These are phyloP conservation scores for Ephydatia muelleri DNA, from an alignment of 37 sponge, comb jelly and placozoan species.

Conservation along the genomic window DNA sequence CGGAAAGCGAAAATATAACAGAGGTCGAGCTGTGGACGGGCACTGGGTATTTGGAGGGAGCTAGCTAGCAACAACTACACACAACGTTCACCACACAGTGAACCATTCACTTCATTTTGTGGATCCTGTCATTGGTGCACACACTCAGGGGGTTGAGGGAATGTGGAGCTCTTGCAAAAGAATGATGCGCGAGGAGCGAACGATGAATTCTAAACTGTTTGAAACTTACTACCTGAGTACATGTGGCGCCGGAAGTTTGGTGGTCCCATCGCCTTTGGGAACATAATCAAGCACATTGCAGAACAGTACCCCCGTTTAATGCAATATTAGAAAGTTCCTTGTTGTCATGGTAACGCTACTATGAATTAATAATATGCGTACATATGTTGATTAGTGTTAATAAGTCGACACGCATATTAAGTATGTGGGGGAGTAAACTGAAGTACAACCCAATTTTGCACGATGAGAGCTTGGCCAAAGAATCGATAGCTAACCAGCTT, in stretches of 20 bases:
- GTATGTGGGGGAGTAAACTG: no score
- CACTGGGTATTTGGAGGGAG: constrained; percentile 66
- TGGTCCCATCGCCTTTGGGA: background rate
- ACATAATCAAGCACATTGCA: constrained; percentile 21
- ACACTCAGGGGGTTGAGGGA: constrained; percentile 30
- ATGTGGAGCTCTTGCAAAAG: constrained; percentile 9
- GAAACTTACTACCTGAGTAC: constrained; percentile 30
- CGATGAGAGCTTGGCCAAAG: no score
- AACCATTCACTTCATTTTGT: constrained; percentile 58
- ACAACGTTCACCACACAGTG: constrained; percentile 20
- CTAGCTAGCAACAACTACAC: constrained; percentile 18
- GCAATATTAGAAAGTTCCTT: no score
- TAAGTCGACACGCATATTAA: no score
- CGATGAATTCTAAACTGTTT: background rate
- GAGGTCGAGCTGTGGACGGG: constrained; percentile 45
- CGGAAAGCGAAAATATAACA: constrained; percentile 35
- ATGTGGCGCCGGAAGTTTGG: constrained; percentile 39
- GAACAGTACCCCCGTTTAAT: constrained; percentile 48
- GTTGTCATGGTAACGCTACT: no score
- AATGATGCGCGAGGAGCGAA: constrained; percentile 15
- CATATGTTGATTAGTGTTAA: no score
- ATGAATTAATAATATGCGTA: no score
- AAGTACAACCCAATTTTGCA: no score
- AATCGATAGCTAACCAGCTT: no score
- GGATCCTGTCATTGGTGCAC: constrained; percentile 41